Conservation (phyloP, 2,888 invertebrate species). For the Hermodice carunculata region DNA sequence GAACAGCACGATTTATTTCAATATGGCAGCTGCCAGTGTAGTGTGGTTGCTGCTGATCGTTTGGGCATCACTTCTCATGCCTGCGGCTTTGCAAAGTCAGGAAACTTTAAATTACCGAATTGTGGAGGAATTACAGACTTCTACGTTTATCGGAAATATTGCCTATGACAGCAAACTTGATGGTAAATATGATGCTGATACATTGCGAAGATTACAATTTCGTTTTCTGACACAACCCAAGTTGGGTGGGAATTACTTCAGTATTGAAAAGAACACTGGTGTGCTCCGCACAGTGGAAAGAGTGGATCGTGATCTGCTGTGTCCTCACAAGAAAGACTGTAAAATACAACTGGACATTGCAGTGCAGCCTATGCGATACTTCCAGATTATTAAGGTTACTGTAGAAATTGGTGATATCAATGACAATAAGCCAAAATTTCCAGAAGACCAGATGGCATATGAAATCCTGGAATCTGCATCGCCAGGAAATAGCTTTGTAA, state of each 20-base stretch:
- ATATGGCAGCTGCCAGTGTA: no score
- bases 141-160: conserved; percentile 7
- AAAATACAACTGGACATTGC: conserved; percentile 32
- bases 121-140: conserved; percentile 4
- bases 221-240: no score
- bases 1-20: no score
- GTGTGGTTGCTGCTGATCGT: no score
- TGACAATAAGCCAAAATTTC: conserved; percentile 40
- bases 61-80: no score
- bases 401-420: conserved; percentile 38
- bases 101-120: no score
- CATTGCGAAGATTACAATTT: no score
- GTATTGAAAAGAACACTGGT: conserved; percentile 34
- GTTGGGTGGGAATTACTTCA: no score
- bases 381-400: conserved; percentile 25
- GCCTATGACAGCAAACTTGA: conserved; percentile 13
- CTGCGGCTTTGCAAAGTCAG: no score
- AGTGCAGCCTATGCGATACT: conserved; percentile 5
- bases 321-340: conserved; percentile 24
- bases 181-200: no score
- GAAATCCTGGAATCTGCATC: conserved; percentile 32
- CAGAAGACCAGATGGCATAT: conserved; percentile 21
- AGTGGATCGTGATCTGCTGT: conserved; percentile 41
- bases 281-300: conserved; percentile 28
- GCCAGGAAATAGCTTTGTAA: conserved; percentile 29